A percentile compares a stretch with the other conserved stretches of the same genome.
These are phyloP conservation scores for Neoarius graeffei DNA, from an alignment of 2,113 vertebrate species.

Conservation along the genomic window DNA sequence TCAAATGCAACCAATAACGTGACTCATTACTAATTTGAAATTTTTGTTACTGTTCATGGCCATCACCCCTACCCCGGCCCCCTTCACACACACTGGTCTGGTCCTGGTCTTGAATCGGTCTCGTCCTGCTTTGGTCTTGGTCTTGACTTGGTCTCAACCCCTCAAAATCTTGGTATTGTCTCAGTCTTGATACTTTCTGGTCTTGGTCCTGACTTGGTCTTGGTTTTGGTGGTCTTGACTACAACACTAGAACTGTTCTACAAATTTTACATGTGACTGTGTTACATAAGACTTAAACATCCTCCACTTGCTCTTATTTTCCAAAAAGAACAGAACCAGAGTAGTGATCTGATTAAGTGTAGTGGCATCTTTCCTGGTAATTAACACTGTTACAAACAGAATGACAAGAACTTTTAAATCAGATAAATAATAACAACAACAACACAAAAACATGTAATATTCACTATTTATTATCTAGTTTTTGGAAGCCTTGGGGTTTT, in stretches of 20 bases:
- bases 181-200: too few species aligned
- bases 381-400: neutral
- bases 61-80: too few species aligned
- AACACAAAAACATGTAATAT: neutral
- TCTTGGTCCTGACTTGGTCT: too few species aligned
- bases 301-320: neutral
- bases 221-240: too few species aligned
- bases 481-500: neutral
- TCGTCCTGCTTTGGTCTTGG: too few species aligned
- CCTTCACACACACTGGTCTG: too few species aligned
- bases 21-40: too few species aligned
- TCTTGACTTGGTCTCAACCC: too few species aligned
- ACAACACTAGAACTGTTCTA: neutral
- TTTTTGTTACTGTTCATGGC: too few species aligned
- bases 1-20: too few species aligned
- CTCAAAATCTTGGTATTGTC: too few species aligned
- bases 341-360: neutral
- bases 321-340: neutral
- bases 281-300: neutral
- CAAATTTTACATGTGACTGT: neutral
- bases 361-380: neutral
- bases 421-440: neutral
- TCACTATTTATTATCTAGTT: neutral
- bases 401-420: neutral
- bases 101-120: too few species aligned